Percentiles rank a stretch among this genome's conserved stretches.
Evolutionary conservation across 2,113 vertebrate species (phyloP).

Genomic region (Capra hircus): DNA sequence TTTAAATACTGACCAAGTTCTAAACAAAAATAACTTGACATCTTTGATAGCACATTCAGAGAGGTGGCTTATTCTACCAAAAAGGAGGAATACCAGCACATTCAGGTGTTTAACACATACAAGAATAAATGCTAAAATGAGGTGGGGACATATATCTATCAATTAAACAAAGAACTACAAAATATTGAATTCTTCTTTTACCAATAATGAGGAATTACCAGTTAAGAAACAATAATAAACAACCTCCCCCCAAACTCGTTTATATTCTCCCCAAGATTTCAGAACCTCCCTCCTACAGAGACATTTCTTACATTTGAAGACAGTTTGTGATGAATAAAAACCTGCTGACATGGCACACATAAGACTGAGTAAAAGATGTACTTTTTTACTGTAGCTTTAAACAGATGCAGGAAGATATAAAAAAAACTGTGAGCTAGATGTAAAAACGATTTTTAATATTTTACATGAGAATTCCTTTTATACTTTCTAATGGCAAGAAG

Average conservation of each 20-base stretch:
- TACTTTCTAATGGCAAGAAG: conserved; percentile 25
- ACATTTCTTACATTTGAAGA: conserved; percentile 52
- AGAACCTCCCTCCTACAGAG: conserved; percentile 55
- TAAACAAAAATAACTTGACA: not conserved
- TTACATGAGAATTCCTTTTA: conserved; percentile 60
- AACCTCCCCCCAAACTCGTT: not conserved
- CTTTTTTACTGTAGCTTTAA: conserved; percentile 58
- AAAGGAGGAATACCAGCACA: not conserved
- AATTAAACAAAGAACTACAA: not conserved
- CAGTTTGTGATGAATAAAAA: conserved; percentile 63
- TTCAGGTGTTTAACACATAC: not conserved
- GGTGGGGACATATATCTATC: rapidly evolving
- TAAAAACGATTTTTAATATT: conserved; percentile 62
- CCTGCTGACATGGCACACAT: conserved; percentile 56
- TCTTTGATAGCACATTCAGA: not conserved
- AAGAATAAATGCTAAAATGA: not conserved
- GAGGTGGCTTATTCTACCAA: not conserved
- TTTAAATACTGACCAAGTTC: not conserved
- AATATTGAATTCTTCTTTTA: not conserved
- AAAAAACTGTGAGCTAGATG: not conserved
- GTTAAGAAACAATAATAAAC: not conserved
- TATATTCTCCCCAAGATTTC: conserved; percentile 10
- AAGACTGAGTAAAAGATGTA: conserved; percentile 47
- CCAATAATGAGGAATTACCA: not conserved
- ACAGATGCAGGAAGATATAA: conserved; percentile 39